Conservation (phyloP, 2,113 vertebrate genomes). For the Hypanus sabinus region DNA sequence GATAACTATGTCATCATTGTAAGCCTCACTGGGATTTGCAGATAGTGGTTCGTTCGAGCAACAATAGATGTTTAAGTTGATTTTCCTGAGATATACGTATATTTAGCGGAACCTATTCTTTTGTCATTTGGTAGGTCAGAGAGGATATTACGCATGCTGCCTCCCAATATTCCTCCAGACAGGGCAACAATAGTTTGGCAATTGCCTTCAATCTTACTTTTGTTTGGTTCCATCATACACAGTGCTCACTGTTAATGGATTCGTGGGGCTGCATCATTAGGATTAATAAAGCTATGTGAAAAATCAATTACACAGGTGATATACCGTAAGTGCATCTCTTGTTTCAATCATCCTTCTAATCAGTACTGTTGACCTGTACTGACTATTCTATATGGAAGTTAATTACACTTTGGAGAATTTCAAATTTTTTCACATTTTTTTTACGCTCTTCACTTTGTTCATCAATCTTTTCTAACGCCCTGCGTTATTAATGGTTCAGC, state of each 20-base stretch:
- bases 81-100: neutral
- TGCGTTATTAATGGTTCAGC: neutral
- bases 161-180: neutral
- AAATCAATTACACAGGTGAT: neutral
- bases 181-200: neutral
- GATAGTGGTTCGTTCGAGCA: neutral
- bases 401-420: neutral
- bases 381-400: neutral
- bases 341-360: neutral
- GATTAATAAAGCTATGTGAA: neutral
- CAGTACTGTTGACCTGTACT: neutral
- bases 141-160: neutral
- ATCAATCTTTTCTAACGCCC: neutral
- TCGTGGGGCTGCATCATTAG: neutral
- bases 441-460: neutral
- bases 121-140: neutral
- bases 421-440: neutral
- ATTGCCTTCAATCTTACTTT: neutral
- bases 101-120: neutral
- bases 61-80: neutral
- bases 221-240: neutral
- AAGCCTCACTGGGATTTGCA: neutral
- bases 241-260: neutral
- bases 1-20: neutral
- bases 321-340: neutral